Evolutionary conservation across 2,797 vertebrate species (phyloP).

Genomic region (Xiphophorus birchmanni): DNA sequence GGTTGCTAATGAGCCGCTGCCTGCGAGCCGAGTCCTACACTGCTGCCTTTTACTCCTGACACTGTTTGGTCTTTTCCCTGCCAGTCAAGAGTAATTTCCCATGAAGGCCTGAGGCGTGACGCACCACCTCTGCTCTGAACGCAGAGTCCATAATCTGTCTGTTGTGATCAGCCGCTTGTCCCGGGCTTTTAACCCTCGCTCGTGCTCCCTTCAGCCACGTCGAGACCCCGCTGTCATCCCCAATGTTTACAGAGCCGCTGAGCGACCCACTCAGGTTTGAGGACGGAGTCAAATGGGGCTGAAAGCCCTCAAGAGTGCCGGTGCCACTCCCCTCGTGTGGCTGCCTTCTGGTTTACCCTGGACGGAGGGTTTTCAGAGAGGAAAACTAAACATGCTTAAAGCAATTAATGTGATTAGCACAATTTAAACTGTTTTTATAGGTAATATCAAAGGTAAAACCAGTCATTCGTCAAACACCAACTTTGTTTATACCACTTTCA

Average conservation of each 20-base stretch:
- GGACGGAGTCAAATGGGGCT: conserved; percentile 56
- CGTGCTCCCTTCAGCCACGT: conserved; percentile 72
- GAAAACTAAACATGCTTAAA: conserved; percentile 82
- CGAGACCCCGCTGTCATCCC: conserved; percentile 73
- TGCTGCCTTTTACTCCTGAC: conserved; percentile 82
- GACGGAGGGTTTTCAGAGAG: conserved; percentile 60
- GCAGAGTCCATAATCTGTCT: conserved; percentile 80
- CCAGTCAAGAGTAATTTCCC: conserved; percentile 90
- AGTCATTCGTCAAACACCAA: conserved; percentile 38
- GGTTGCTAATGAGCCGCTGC: conserved; percentile 84
- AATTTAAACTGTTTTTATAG: conserved; percentile 78
- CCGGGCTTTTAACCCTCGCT: conserved; percentile 47
- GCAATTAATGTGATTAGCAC: conserved; percentile 79
- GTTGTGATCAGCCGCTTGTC: conserved; percentile 78
- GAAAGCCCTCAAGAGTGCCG: conserved; percentile 43
- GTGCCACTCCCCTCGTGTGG: conserved; percentile 38
- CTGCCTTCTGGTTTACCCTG: conserved; percentile 61
- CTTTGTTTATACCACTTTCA: conserved; percentile 46
- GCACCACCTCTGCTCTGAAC: conserved; percentile 64
- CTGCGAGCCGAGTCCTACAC: conserved; percentile 78
- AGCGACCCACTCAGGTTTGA: conserved; percentile 47
- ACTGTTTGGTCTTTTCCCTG: conserved; percentile 78
- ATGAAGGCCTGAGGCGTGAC: conserved; percentile 80
- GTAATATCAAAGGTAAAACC: conserved; percentile 73
- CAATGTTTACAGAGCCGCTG: conserved; percentile 74